These are phyloP conservation scores for Trididemnum nubilum DNA, from an alignment of 23 tunicate species.

Conservation along the genomic window DNA sequence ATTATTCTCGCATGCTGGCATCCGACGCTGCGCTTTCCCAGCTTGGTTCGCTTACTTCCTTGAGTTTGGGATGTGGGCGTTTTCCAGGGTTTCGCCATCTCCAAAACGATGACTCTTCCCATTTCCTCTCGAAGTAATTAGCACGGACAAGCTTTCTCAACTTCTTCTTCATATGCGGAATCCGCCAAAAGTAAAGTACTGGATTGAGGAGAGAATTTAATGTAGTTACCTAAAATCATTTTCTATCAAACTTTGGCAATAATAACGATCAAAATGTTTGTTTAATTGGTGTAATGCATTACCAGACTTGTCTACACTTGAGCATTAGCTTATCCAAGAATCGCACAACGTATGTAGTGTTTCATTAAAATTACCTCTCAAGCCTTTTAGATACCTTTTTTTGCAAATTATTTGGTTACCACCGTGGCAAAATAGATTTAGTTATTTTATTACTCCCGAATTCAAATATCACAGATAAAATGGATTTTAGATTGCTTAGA, in stretches of 20 bases:
- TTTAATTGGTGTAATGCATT: too few species aligned
- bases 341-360: too few species aligned
- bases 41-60: constrained; percentile 16
- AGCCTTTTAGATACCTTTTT: too few species aligned
- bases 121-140: not conserved
- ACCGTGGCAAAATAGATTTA: too few species aligned
- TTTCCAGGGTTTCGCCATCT: not conserved
- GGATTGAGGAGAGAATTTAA: constrained; percentile 67
- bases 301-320: too few species aligned
- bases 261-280: too few species aligned
- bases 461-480: too few species aligned
- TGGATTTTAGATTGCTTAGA: too few species aligned
- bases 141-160: constrained; percentile 32
- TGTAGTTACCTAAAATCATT: constrained; percentile 44
- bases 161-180: constrained; percentile 50
- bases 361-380: too few species aligned
- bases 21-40: constrained; percentile 15
- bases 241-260: not conserved
- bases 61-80: not conserved
- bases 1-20: constrained; percentile 1
- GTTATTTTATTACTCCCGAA: too few species aligned
- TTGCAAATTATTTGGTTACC: too few species aligned
- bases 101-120: not conserved
- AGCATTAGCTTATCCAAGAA: too few species aligned
- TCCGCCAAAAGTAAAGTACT: constrained; percentile 58